A percentile compares a stretch with the other conserved stretches of the same genome.
Evolutionary conservation across 2,888 invertebrate species (phyloP).

Genomic region (Protodeltote pygarga): DNA sequence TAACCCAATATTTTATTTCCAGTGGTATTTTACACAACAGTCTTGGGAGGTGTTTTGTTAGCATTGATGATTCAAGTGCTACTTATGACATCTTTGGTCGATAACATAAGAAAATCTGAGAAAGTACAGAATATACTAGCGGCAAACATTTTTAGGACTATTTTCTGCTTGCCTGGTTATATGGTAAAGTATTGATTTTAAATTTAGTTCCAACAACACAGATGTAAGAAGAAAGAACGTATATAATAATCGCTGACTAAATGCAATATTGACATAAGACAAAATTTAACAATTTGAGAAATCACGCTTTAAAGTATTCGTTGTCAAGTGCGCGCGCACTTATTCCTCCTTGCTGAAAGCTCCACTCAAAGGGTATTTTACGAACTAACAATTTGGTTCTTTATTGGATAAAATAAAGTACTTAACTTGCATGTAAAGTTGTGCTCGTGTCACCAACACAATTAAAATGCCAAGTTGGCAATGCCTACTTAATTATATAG

Average conservation of each 20-base stretch:
- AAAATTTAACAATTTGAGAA: too few relatives aligned
- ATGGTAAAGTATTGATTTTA: constrained; percentile 61
- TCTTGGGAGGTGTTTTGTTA: constrained; percentile 64
- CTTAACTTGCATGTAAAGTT: too few relatives aligned
- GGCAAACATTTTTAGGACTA: constrained; percentile 57
- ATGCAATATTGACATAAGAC: not conserved
- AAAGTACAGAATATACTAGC: constrained; percentile 62
- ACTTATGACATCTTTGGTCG: constrained; percentile 60
- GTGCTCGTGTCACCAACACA: too few relatives aligned
- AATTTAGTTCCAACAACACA: not conserved
- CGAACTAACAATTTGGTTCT: too few relatives aligned
- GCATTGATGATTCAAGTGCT: constrained; percentile 68
- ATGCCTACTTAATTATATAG: too few relatives aligned
- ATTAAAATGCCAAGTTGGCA: too few relatives aligned
- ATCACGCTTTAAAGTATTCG: too few relatives aligned
- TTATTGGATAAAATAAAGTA: too few relatives aligned
- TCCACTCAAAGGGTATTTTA: too few relatives aligned
- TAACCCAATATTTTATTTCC: constrained; percentile 44
- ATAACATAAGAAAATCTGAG: constrained; percentile 59
- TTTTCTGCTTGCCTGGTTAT: constrained; percentile 69
- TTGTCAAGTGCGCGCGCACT: too few relatives aligned
- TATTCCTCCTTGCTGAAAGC: too few relatives aligned
- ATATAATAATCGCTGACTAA: not conserved
- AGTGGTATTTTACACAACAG: constrained; percentile 74
- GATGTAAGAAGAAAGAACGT: not conserved